Conservation (phyloP, 2,888 invertebrate species). For the Escarpia spicata region DNA sequence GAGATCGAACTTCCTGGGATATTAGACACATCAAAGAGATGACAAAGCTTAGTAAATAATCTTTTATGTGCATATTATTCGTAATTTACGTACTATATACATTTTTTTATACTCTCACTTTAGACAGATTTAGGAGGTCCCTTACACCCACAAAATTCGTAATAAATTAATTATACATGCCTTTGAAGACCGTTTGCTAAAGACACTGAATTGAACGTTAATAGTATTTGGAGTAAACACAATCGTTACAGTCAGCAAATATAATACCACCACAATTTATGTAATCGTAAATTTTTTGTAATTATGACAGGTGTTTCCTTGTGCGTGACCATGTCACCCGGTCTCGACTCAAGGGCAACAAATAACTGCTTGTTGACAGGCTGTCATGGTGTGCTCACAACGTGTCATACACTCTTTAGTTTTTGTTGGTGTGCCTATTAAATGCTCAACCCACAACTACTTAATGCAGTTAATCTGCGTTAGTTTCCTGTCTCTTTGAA, state of each 20-base stretch:
- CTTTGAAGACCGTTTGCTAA: neutral
- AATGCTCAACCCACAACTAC: neutral
- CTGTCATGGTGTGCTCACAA: neutral
- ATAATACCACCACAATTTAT: neutral
- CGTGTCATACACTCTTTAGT: neutral
- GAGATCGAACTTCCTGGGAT: too few species aligned
- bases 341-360: neutral
- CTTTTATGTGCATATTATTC: neutral
- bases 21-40: too few species aligned
- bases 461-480: slow-evolving; percentile 9
- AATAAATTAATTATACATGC: neutral
- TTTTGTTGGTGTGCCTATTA: neutral
- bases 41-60: too few species aligned
- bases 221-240: neutral
- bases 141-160: neutral
- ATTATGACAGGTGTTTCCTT: neutral
- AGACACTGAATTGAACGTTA: neutral
- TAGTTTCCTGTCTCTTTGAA: neutral
- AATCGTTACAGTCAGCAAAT: neutral
- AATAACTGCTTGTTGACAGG: neutral
- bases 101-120: neutral
- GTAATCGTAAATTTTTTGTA: neutral
- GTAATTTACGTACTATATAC: neutral
- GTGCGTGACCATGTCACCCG: neutral
- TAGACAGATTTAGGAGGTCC: neutral